Conservation (phyloP, 2,113 vertebrate genomes). For the Mastomys natalensis region DNA sequence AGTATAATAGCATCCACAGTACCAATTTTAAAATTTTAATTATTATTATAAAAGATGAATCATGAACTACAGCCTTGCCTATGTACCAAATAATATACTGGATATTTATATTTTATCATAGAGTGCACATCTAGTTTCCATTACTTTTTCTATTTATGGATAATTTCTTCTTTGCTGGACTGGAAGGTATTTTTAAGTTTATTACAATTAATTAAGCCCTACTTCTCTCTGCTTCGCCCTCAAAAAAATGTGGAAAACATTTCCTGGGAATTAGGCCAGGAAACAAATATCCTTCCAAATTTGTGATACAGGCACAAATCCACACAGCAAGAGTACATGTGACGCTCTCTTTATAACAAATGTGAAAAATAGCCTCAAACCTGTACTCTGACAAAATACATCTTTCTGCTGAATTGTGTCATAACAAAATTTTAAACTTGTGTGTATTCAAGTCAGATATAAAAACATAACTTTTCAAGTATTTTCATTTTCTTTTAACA, state of each 20-base stretch:
- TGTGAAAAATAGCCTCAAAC: slow-evolving; percentile 29
- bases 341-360: neutral
- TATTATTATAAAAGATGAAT: neutral
- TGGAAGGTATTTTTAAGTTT: neutral
- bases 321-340: neutral
- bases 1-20: neutral
- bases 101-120: neutral
- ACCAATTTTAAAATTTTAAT: slow-evolving; percentile 11
- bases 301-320: neutral
- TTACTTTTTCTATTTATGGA: slow-evolving; percentile 17
- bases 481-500: slow-evolving; percentile 47
- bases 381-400: neutral
- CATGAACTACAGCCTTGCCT: neutral
- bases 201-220: slow-evolving; percentile 18
- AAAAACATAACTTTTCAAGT: slow-evolving; percentile 34
- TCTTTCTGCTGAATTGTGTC: neutral
- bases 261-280: neutral
- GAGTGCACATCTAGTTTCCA: neutral
- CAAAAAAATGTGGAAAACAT: slow-evolving; percentile 17
- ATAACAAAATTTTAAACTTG: slow-evolving; percentile 4
- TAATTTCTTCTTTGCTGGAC: neutral
- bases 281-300: slow-evolving; percentile 5
- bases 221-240: slow-evolving; percentile 14
- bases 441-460: slow-evolving; percentile 22
- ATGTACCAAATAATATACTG: neutral